Base-by-base conservation (phyloP, 2,888 invertebrate genomes). In the Cerceris rybyensis region DNA sequence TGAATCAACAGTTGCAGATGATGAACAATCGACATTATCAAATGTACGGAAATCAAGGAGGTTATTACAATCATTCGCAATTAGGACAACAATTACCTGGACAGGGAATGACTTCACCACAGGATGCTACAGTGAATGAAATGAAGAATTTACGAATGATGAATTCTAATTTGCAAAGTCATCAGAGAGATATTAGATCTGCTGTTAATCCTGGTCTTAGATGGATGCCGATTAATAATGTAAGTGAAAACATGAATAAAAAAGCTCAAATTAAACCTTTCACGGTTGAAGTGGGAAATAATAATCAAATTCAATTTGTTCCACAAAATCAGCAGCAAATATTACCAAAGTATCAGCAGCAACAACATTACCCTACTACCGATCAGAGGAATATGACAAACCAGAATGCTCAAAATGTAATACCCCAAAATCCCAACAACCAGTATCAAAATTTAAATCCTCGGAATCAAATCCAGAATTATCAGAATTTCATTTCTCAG, bases 41-140 rank as follows among this genome's bases (percentile, higher is more conserved):
- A 9, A 2, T 57, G 13, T 43, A 41, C 2, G 41, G 39, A 57
- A 52, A 28, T n/a, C 60, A 75, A 39, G 64, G 17, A 54, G 28
- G 66, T 8, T 60, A 39, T 65, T 42, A 55, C 11, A 42, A 68
- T 61, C 60, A 80, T 46, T 70, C 70, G 13, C 67, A 64, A 14
- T 11, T 11, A 7, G 42, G 55, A 41, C 68, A 65, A 17, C 49
- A 46, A 6, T 7, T 43, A 8, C 46, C 74, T 9, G 57, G 58
- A 2, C 65, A 77, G 6, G 85, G 82, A 5, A 87, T 87, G 85
- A 84, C 83, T 0, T 85, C 86, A 0, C 86, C 86, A 0, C 88
- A 88, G 39, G 86, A 87, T 55, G 68, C 77, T 9, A 75, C 68
- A 0, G 58, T 73, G 0, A 81, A 70, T 70, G 82, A 78, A 9